These are phyloP conservation scores for Cataglyphis altisquamis DNA, from an alignment of 2,888 invertebrate species.

Conservation along the genomic window DNA sequence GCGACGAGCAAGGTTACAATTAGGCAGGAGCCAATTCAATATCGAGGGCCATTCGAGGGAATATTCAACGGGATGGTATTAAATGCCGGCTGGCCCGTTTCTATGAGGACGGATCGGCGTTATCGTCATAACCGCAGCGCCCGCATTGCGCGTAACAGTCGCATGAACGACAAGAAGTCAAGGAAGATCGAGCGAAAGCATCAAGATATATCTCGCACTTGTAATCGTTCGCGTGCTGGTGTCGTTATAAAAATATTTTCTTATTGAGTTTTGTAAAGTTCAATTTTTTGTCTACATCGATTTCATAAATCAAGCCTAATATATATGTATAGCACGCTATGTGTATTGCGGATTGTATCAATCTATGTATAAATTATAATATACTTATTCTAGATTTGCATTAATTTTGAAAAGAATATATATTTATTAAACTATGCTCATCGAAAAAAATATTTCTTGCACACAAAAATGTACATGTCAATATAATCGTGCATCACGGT, in stretches of 20 bases:
- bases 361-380: background rate
- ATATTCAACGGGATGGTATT: slow-evolving; percentile 84
- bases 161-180: slow-evolving; percentile 3
- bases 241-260: background rate
- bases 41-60: slow-evolving; percentile 84
- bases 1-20: slow-evolving; percentile 84
- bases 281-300: background rate
- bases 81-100: slow-evolving; percentile 83
- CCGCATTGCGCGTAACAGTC: slow-evolving; percentile 48
- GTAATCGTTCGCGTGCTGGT: background rate
- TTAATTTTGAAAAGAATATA: background rate
- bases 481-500: background rate
- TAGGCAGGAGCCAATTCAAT: slow-evolving; percentile 85
- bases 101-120: slow-evolving; percentile 75
- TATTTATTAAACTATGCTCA: background rate
- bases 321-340: background rate
- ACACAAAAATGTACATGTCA: background rate
- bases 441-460: background rate
- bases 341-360: background rate
- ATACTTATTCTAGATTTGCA: background rate
- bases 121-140: slow-evolving; percentile 43
- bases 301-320: background rate
- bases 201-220: background rate
- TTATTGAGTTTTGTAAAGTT: background rate
- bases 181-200: background rate